A percentile compares a stretch with the other conserved stretches of the same genome.
phyloP scores from a whole-genome alignment of 1,140 invertebrate genomes.

The Bombyx mori region ASM3026992v2 NC_085114.1:12162001-12162500 shows the following conservation, averaged over 20 bases:
- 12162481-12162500: slow-evolving; percentile 70
- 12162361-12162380: slow-evolving; percentile 51
- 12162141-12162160: too few species aligned
- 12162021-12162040: too few species aligned
- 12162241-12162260: background rate
- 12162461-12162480: slow-evolving; percentile 46
- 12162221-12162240: too few species aligned
- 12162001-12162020: too few species aligned
- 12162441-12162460: slow-evolving; percentile 15
- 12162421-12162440: slow-evolving; percentile 57
- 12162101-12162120: too few species aligned
- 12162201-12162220: background rate
- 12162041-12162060: too few species aligned
- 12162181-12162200: background rate
- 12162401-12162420: slow-evolving; percentile 69
- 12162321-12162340: slow-evolving; percentile 57
- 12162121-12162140: too few species aligned
- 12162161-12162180: too few species aligned
- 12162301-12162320: slow-evolving; percentile 15
- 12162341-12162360: slow-evolving; percentile 46
- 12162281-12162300: slow-evolving; percentile 7
- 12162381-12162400: slow-evolving; percentile 69
- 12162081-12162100: too few species aligned
- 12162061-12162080: too few species aligned
- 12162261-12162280: slow-evolving; percentile 18